phyloP scores from a whole-genome alignment of 2,113 vertebrate genomes.

The Dromaius novaehollandiae region DNA sequence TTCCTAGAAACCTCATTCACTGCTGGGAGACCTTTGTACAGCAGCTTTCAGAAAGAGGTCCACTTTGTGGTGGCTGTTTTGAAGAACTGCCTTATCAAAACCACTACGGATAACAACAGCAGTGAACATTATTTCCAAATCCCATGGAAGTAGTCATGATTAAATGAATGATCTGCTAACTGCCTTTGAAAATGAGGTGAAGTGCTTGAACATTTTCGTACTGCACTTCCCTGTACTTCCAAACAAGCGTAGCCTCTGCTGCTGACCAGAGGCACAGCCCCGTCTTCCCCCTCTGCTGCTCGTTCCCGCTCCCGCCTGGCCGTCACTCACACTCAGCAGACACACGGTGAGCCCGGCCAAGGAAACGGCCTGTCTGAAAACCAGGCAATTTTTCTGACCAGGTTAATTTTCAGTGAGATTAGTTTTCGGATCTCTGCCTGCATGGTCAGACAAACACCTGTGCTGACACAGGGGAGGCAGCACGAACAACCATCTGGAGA shows the following conservation, averaged over 20 bases:
- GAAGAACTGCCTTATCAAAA: not conserved
- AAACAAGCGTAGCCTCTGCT: not conserved
- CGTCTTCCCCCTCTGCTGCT: not conserved
- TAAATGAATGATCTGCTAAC: not conserved
- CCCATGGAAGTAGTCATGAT: not conserved
- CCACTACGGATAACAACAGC: not conserved
- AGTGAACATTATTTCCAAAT: not conserved
- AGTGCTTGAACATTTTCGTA: not conserved
- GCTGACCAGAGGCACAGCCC: not conserved
- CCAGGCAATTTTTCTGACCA: slow-evolving; percentile 13
- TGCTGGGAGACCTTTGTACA: not conserved
- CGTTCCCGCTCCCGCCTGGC: accelerated
- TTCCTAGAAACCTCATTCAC: not conserved
- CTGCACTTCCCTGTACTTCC: not conserved
- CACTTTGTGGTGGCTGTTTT: not conserved
- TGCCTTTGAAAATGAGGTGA: not conserved
- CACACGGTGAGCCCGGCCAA: not conserved
- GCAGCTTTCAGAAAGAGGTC: not conserved
- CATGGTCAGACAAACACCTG: slow-evolving; percentile 59
- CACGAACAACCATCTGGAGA: slow-evolving; percentile 43
- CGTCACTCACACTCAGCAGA: not conserved
- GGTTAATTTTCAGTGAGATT: slow-evolving; percentile 50
- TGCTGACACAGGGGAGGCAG: slow-evolving; percentile 34
- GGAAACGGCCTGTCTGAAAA: slow-evolving; percentile 29
- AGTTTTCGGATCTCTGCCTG: slow-evolving; percentile 43